Evolutionary conservation across 2,888 invertebrate genomes (phyloP), one percentile per base, ranked within the genome.

Genomic region (Mesochorus sp.): DNA sequence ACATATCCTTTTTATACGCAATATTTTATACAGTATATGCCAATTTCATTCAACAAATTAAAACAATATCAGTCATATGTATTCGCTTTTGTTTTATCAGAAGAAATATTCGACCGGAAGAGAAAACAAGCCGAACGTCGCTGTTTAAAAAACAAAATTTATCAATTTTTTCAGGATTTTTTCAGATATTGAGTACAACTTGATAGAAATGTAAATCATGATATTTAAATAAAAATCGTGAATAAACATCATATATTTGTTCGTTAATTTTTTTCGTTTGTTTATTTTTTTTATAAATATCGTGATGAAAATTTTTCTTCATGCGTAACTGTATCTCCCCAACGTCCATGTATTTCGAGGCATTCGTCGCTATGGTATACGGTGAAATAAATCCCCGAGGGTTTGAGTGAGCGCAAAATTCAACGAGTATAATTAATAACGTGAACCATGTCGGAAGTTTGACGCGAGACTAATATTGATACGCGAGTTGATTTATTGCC

Each of bases 381-480:
- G 12, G 14, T 17, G 5, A 8, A 2, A 39, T 42, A 14, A 26
- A 14, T 5, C 14, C 14, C 19, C 6, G 47, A 17, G 53, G 5
- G 14, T 8, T 31, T 8, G n/a, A 12, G 21, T 4, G 31, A 28
- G 21, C 0, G 28, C 17, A 34, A 66, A 78, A 70, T 59, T 39
- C 51, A 66, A 34, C 51, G 34, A 31, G 59, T 68, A 39, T 78
- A 70, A 78, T 74, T 70, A 66, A 78, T 78, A 70, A 71, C 59
- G 73, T 64, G 57, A 24, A 34, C 26, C 47, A 34, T 21, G 74
- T 70, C 64, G 68, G 51, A 74, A 78, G 70, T 66, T 64, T 64
- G 73, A 73, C 64, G 68, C 59, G 67, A 21, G 51, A 49, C 68
- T 73, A 78, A 73, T 78, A 78, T 78, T 78, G 66, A 78, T 61